These are phyloP conservation scores for Rostratula benghalensis DNA, from an alignment of 2,113 vertebrate species.

Conservation along the genomic window DNA sequence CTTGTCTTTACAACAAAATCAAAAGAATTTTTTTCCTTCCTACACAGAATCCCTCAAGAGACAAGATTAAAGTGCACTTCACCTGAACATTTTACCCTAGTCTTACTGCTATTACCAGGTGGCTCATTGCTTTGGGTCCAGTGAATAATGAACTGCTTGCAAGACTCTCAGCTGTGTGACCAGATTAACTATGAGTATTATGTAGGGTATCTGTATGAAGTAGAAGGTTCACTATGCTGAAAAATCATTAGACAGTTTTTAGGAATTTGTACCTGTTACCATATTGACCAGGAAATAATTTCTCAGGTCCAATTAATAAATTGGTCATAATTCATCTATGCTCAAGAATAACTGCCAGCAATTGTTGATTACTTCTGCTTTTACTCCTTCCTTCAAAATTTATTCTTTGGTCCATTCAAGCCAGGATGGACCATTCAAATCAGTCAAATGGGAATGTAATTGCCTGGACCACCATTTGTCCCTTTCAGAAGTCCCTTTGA, in stretches of 20 bases:
- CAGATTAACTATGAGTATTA: background rate
- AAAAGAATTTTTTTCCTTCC: background rate
- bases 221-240: background rate
- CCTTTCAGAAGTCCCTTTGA: background rate
- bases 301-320: background rate
- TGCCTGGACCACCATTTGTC: background rate
- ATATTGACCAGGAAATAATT: background rate
- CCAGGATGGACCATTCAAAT: background rate
- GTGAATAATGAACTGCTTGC: background rate
- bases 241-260: background rate
- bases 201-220: background rate
- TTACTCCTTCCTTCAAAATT: background rate
- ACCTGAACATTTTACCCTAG: background rate
- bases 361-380: background rate
- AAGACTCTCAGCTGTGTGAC: background rate
- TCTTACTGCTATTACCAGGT: background rate
- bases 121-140: background rate
- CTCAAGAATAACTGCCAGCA: background rate
- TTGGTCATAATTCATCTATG: background rate
- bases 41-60: background rate
- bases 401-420: background rate
- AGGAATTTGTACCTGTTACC: background rate
- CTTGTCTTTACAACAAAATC: background rate
- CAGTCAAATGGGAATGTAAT: background rate
- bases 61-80: background rate